Percentiles rank a stretch among this genome's conserved stretches.
These are phyloP conservation scores for Gymnobelideus leadbeateri DNA, from an alignment of 2,113 vertebrate species.

Conservation along the genomic window DNA sequence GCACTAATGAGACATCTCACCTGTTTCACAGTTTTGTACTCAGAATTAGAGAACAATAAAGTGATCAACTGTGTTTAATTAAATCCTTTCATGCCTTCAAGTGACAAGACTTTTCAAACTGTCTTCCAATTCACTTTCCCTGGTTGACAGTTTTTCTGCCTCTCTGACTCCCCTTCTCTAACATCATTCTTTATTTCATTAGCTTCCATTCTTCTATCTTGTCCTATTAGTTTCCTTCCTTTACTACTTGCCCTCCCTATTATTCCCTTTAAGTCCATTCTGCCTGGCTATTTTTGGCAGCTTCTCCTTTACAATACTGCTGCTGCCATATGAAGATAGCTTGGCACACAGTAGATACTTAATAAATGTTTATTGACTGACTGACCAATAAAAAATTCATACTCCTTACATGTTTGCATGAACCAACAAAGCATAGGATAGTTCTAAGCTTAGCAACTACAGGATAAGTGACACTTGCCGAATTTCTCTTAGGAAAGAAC, in stretches of 20 bases:
- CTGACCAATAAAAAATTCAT: neutral
- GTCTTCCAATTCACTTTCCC: neutral
- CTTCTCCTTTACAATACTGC: neutral
- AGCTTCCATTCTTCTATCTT: neutral
- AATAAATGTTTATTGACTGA: neutral
- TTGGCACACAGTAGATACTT: neutral
- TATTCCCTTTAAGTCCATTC: neutral
- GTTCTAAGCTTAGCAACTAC: constrained; percentile 4
- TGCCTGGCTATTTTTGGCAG: neutral
- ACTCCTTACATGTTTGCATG: neutral
- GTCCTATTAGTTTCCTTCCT: neutral
- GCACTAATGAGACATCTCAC: neutral
- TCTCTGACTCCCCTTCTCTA: neutral
- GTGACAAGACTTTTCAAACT: neutral
- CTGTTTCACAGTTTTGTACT: neutral
- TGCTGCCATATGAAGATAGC: neutral
- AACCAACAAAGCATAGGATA: neutral
- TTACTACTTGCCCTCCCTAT: neutral
- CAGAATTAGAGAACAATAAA: neutral
- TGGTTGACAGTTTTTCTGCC: neutral
- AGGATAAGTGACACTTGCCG: neutral
- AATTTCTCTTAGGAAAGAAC: constrained; percentile 13
- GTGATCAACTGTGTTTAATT: neutral
- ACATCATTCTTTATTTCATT: neutral
- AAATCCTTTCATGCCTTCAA: neutral